phyloP scores from a whole-genome alignment of 2,113 vertebrate genomes.

The Theropithecus gelada region DNA sequence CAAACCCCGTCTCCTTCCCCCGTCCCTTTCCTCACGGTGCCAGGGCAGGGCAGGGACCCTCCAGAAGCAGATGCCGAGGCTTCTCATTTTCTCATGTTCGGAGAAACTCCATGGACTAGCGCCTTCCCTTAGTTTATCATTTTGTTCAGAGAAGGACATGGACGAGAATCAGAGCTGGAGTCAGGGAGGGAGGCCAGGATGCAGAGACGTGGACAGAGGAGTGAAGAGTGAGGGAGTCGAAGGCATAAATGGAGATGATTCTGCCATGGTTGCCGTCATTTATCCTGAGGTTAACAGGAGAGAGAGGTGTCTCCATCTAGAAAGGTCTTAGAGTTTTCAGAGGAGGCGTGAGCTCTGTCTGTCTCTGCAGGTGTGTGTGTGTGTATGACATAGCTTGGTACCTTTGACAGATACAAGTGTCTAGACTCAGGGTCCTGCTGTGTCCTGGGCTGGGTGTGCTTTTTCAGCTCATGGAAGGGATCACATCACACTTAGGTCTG shows the following conservation, averaged over 20 bases:
- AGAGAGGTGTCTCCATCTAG: neutral
- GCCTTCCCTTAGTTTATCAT: neutral
- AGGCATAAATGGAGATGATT: neutral
- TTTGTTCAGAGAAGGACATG: neutral
- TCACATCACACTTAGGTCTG: neutral
- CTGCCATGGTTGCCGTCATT: neutral
- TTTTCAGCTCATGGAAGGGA: neutral
- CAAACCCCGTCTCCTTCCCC: accelerated
- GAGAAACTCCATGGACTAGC: neutral
- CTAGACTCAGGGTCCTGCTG: neutral
- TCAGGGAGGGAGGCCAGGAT: neutral
- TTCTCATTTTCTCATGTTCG: neutral
- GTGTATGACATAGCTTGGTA: neutral
- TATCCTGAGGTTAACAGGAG: neutral
- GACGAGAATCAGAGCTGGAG: neutral
- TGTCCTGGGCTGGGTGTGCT: neutral
- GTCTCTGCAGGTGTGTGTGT: neutral
- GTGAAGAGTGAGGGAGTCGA: neutral
- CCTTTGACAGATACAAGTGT: neutral
- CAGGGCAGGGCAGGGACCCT: neutral
- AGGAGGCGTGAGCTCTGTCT: neutral
- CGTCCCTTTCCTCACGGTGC: neutral
- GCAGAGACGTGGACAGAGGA: neutral
- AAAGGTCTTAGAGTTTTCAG: neutral
- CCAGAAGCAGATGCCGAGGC: neutral